phyloP scores from a whole-genome alignment of 2,888 invertebrate species.

The Cremastobaeus sp. region DNA sequence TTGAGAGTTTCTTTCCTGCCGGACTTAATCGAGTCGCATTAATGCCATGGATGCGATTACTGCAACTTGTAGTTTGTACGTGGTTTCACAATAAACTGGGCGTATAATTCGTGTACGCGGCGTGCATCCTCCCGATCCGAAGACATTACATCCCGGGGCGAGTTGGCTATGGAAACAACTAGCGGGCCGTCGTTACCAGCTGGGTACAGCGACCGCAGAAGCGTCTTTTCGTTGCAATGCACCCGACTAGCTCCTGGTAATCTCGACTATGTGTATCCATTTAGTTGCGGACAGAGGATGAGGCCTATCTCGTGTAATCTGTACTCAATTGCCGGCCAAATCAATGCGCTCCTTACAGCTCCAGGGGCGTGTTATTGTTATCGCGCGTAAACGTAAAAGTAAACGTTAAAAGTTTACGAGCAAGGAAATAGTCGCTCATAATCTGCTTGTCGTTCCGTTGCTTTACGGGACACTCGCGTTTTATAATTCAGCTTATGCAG shows the following conservation, averaged over 20 bases:
- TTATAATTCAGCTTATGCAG: slow-evolving; percentile 26
- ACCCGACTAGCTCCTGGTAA: slow-evolving; percentile 65
- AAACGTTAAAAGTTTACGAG: slow-evolving; percentile 24
- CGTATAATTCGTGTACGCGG: slow-evolving; percentile 66
- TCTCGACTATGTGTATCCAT: slow-evolving; percentile 77
- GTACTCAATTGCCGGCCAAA: slow-evolving; percentile 74
- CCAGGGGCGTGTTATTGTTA: slow-evolving; percentile 29
- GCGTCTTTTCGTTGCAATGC: slow-evolving; percentile 44
- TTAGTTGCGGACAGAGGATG: slow-evolving; percentile 70
- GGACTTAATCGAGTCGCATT: slow-evolving; percentile 26
- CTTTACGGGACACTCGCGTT: slow-evolving; percentile 9
- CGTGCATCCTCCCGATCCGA: slow-evolving; percentile 39
- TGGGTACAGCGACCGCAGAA: slow-evolving; percentile 23
- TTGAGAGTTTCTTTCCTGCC: slow-evolving; percentile 5
- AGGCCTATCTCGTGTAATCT: slow-evolving; percentile 72
- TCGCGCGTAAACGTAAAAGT: slow-evolving; percentile 21
- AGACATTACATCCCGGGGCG: slow-evolving; percentile 44
- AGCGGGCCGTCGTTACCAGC: slow-evolving; percentile 49
- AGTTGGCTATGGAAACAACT: slow-evolving; percentile 56
- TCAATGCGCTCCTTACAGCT: slow-evolving; percentile 69
- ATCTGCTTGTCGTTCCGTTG: slow-evolving; percentile 24
- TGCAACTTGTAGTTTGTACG: slow-evolving; percentile 39
- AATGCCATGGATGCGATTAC: slow-evolving; percentile 35
- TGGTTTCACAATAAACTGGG: slow-evolving; percentile 65
- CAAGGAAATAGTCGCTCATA: slow-evolving; percentile 14